Evolutionary conservation across 2,797 vertebrate genomes (phyloP).

Genomic region (Orientallactaga sibirica): DNA sequence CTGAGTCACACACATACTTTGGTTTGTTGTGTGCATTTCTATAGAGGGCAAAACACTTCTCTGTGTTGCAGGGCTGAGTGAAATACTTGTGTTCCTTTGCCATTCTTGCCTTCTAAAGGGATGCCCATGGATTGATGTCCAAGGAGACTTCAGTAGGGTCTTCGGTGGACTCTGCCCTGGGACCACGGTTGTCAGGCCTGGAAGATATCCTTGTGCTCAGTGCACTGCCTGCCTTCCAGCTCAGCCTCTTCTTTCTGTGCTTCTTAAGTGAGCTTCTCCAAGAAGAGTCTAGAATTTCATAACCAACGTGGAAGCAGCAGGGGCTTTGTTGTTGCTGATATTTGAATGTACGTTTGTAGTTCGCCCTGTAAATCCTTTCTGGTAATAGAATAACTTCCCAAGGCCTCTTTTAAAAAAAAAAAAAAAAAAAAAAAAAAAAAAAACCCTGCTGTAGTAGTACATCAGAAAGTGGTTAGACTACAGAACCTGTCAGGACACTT

Average conservation of each 20-base stretch:
- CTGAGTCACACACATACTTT: background rate
- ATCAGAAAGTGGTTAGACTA: background rate
- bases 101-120: background rate
- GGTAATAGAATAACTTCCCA: background rate
- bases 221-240: background rate
- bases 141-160: rapidly evolving
- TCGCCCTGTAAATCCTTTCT: background rate
- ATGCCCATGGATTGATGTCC: background rate
- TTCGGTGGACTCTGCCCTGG: background rate
- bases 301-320: background rate
- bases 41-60: background rate
- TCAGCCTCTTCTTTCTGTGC: background rate
- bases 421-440: constrained; percentile 53
- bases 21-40: background rate
- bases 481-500: background rate
- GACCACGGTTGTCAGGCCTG: background rate
- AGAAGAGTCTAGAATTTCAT: background rate
- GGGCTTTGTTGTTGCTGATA: background rate
- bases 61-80: background rate
- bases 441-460: background rate
- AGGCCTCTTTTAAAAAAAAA: background rate
- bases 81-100: background rate
- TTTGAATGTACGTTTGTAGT: background rate
- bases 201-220: background rate
- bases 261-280: constrained; percentile 5